Evolutionary conservation across 2,113 vertebrate genomes (phyloP).

Genomic region (Polypterus bichir): DNA sequence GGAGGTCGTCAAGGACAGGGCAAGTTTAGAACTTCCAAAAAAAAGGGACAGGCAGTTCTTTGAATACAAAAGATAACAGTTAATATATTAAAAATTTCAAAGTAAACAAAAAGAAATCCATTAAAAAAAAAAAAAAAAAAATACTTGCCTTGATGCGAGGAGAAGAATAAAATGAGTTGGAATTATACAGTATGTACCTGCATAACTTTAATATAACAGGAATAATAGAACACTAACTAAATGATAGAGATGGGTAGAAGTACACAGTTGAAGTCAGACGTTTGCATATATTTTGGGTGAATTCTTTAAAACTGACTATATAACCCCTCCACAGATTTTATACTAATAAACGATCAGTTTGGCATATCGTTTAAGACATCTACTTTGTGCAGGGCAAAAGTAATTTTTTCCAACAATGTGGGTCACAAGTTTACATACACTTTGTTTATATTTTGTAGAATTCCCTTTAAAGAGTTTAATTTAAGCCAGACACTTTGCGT

Average conservation of each 20-base stretch:
- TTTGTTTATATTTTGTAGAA: too few species aligned
- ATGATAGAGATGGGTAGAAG: neutral
- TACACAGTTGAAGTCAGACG: neutral
- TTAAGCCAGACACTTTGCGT: too few species aligned
- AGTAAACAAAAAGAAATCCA: neutral
- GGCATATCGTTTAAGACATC: too few species aligned
- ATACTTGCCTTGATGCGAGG: neutral
- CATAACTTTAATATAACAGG: neutral
- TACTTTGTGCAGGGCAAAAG: too few species aligned
- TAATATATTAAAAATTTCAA: neutral
- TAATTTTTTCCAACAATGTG: too few species aligned
- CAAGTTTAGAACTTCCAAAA: too few species aligned
- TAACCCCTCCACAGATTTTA: neutral
- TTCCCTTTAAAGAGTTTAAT: too few species aligned
- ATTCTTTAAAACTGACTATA: neutral
- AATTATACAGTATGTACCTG: neutral
- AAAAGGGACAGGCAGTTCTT: too few species aligned
- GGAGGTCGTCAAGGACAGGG: too few species aligned
- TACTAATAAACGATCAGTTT: neutral
- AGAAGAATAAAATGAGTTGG: neutral
- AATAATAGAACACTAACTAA: neutral
- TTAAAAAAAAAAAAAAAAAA: neutral
- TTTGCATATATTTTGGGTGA: neutral
- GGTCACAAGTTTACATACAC: too few species aligned
- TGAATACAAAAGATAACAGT: too few species aligned